These are phyloP conservation scores for Chelon labrosus DNA, from an alignment of 2,797 vertebrate genomes.

Conservation along the genomic window DNA sequence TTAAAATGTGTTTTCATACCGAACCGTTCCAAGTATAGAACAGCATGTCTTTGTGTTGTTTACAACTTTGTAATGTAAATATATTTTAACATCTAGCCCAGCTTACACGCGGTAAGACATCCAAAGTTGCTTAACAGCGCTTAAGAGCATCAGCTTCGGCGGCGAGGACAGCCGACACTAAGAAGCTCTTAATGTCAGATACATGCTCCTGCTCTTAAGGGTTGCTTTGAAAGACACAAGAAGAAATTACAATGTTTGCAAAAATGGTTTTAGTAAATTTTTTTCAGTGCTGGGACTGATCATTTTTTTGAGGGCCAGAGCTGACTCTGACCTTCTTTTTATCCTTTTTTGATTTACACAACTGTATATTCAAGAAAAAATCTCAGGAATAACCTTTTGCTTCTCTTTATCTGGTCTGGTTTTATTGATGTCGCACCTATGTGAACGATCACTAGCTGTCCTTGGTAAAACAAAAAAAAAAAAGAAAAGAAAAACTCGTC, in stretches of 20 bases:
- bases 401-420: neutral
- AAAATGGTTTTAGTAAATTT: neutral
- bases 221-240: neutral
- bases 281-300: neutral
- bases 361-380: neutral
- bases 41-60: neutral
- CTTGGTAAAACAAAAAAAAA: neutral
- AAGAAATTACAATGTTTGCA: neutral
- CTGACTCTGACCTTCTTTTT: no score
- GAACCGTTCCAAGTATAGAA: neutral
- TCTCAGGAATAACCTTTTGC: neutral
- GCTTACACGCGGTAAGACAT: neutral
- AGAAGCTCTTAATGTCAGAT: neutral
- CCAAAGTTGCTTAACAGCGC: neutral
- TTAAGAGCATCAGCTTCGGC: neutral
- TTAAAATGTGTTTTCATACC: neutral
- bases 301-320: neutral
- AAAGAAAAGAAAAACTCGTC: constrained; percentile 12
- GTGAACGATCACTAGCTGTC: constrained; percentile 17
- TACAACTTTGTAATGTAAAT: neutral
- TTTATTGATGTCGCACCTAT: constrained; percentile 11
- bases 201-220: neutral
- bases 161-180: neutral
- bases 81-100: neutral
- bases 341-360: no score